Conservation (phyloP, 2,888 invertebrate species). For the Drosophila koepferae region DNA sequence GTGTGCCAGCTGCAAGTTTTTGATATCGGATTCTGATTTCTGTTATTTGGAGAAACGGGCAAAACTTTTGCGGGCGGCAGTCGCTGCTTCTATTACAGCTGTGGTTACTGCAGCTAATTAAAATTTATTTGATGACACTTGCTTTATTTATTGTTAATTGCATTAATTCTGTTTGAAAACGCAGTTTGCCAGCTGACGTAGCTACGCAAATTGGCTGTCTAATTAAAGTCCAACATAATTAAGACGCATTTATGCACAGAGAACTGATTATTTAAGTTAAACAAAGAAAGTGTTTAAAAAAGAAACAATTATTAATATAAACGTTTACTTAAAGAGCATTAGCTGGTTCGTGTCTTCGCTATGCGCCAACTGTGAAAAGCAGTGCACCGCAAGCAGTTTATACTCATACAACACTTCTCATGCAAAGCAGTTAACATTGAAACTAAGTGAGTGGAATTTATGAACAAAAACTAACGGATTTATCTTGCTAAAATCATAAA, state of each 20-base stretch:
- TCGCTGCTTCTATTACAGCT: constrained; percentile 15
- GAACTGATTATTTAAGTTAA: neutral
- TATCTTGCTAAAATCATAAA: too few species aligned
- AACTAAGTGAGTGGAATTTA: neutral
- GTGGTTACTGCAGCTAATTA: constrained; percentile 51
- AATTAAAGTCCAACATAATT: constrained; percentile 5
- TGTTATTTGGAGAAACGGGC: neutral
- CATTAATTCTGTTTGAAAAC: constrained; percentile 32
- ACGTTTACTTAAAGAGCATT: neutral
- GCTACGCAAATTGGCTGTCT: neutral
- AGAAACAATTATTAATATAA: neutral
- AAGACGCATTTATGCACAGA: neutral
- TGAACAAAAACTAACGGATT: neutral
- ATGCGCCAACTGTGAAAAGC: neutral
- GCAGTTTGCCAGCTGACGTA: neutral
- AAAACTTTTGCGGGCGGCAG: constrained; percentile 19
- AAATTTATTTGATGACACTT: constrained; percentile 51
- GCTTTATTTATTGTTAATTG: constrained; percentile 51
- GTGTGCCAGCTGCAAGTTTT: constrained; percentile 28
- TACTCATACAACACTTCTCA: neutral
- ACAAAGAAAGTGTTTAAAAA: neutral
- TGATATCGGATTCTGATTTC: constrained; percentile 12
- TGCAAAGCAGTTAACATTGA: constrained; percentile 5
- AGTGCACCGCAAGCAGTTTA: constrained; percentile 30
- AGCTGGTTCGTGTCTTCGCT: constrained; percentile 13